Evolutionary conservation across 92 coral and sea anemone genomes (phyloP).

Genomic region (Heliopora coerulea): DNA sequence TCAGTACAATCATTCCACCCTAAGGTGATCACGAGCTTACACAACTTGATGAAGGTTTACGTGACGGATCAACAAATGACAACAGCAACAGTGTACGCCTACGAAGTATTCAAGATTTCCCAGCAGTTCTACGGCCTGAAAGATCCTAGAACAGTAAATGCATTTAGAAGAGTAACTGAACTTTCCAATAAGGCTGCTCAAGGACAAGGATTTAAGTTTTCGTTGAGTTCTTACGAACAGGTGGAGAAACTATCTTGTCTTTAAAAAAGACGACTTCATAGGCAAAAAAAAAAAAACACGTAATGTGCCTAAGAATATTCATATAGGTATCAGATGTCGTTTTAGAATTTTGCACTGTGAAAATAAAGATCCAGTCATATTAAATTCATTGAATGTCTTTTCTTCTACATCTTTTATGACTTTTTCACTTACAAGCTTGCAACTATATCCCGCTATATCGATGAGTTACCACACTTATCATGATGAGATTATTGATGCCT

Average conservation of each 20-base stretch:
- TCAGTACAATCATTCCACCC: conserved; percentile 13
- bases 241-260: conserved; percentile 28
- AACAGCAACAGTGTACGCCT: conserved; percentile 28
- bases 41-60: conserved; percentile 16
- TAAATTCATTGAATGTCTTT: too few species aligned
- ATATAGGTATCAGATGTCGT: too few species aligned
- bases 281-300: background rate
- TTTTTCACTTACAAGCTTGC: too few species aligned
- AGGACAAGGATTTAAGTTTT: background rate
- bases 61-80: conserved; percentile 27
- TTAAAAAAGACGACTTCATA: background rate
- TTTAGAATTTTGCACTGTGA: too few species aligned
- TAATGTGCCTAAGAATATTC: too few species aligned
- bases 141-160: conserved; percentile 20
- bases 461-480: too few species aligned
- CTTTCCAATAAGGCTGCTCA: conserved; percentile 27
- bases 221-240: conserved; percentile 9
- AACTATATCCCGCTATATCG: too few species aligned
- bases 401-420: too few species aligned
- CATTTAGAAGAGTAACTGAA: conserved; percentile 31
- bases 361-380: too few species aligned
- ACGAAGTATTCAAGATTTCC: conserved; percentile 32
- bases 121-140: conserved; percentile 25
- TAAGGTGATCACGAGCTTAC: conserved; percentile 25
- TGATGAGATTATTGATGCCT: too few species aligned